Evolutionary conservation across 2,797 vertebrate genomes (phyloP).

Genomic region (Diceros bicornis): DNA sequence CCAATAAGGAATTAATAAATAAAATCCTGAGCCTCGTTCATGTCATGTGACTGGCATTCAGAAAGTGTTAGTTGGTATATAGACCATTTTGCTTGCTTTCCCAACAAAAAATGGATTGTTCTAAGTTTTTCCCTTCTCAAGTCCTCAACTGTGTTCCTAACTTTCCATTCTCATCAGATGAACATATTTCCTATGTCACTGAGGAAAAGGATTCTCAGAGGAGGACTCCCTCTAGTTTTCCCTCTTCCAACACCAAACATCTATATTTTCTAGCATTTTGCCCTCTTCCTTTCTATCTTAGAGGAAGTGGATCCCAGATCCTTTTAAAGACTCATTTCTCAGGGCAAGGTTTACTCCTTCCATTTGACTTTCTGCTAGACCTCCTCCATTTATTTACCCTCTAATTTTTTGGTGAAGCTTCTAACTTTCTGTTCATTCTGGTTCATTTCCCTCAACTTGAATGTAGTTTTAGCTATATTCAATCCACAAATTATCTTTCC

Average conservation of each 20-base stretch:
- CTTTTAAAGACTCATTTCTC: background rate
- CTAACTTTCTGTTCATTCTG: background rate
- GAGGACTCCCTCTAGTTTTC: background rate
- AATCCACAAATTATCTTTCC: background rate
- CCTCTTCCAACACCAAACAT: background rate
- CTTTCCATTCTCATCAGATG: background rate
- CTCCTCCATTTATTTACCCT: background rate
- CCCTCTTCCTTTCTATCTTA: background rate
- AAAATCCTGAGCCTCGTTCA: background rate
- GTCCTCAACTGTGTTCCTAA: background rate
- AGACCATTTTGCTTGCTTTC: background rate
- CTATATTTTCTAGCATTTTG: background rate
- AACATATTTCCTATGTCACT: background rate
- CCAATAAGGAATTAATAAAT: too few species aligned
- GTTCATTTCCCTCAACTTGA: background rate
- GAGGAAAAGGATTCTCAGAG: background rate
- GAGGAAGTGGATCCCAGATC: background rate
- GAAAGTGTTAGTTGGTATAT: background rate
- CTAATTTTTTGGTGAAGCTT: background rate
- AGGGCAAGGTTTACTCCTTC: background rate
- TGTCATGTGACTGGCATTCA: background rate
- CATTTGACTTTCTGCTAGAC: background rate
- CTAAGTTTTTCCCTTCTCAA: background rate
- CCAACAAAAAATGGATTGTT: background rate
- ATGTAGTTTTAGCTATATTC: background rate